Evolutionary conservation across 2,888 invertebrate species (phyloP).

Genomic region (Napeogenes sylphis): DNA sequence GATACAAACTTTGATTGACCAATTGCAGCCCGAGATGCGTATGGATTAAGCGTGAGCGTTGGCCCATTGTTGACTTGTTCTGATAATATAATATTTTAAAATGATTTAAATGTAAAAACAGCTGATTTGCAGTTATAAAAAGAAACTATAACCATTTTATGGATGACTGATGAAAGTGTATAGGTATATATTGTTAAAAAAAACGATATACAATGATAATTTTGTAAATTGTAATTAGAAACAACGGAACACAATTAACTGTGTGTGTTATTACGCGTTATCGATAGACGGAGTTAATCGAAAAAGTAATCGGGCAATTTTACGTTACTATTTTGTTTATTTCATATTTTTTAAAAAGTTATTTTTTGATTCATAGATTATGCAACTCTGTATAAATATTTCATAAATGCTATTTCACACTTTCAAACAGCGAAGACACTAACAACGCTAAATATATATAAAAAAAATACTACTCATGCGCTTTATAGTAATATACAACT

Average conservation of each 20-base stretch:
- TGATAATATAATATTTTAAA: background rate
- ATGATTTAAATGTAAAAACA: no score
- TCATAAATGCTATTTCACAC: no score
- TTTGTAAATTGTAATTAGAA: background rate
- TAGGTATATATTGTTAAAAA: background rate
- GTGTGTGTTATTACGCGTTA: background rate
- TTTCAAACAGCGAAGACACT: no score
- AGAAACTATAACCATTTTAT: no score
- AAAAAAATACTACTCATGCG: no score
- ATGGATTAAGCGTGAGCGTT: background rate
- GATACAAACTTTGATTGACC: background rate
- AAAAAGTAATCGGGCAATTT: conserved; percentile 1
- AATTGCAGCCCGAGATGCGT: background rate
- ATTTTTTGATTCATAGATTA: background rate
- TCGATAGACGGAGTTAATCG: background rate
- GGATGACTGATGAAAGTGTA: background rate
- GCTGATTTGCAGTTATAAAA: no score
- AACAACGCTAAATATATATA: no score
- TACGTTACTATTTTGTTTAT: background rate
- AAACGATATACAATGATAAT: background rate
- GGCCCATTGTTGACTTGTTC: background rate
- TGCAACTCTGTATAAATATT: no score
- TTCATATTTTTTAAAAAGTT: background rate
- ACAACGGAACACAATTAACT: background rate
- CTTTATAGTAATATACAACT: no score